Evolutionary conservation across 2,113 vertebrate species (phyloP), one percentile per base, ranked within the genome.

Genomic region (Calidris pygmaea): DNA sequence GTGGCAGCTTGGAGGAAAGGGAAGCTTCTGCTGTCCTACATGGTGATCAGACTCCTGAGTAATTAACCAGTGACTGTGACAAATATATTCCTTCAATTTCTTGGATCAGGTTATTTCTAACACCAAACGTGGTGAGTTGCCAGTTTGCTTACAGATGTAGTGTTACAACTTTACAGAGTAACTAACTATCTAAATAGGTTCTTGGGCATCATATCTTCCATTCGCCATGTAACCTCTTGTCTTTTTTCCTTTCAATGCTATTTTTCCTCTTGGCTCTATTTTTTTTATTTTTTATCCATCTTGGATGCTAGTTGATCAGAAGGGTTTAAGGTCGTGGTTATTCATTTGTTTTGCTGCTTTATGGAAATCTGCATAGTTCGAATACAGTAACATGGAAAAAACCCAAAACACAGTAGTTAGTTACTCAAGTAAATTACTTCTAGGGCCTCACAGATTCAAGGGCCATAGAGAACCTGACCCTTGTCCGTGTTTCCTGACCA

Each of bases 181-280:
- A 81, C 8, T 81, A 71, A 58, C 30, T 45, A 7, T 18, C 12
- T 43, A 21, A 71, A n/a, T 73, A 35, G 27, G 24, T 62, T 75
- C 30, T 67, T 87, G 37, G 52, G 10, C 1, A 0, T 74, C 8
- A 1, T 73, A 43, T 12, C 9, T 43, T 26, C 17, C 15, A 3
- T 19, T 82, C 48, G 11, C 56, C 7, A 1, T n/a, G 19, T 37
- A 27, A 30, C 9, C 7, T 7, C 21, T 53, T 81, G 12, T 45
- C 34, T 39, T 14, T 81, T 81, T 66, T 41, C 22, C 16, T 48
- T 48, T 41, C 60, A 58, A 27, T 55, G 76, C 76, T 37, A 0
- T 35, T 90, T 93, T 84, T 43, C 19, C 30, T 62, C 67, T 59
- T 41, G 58, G 12, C 37, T 78, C 30, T 53, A 5, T 47, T 48